These are phyloP conservation scores for Lindbergichthys nudifrons DNA, from an alignment of 2,797 vertebrate species.

Conservation along the genomic window DNA sequence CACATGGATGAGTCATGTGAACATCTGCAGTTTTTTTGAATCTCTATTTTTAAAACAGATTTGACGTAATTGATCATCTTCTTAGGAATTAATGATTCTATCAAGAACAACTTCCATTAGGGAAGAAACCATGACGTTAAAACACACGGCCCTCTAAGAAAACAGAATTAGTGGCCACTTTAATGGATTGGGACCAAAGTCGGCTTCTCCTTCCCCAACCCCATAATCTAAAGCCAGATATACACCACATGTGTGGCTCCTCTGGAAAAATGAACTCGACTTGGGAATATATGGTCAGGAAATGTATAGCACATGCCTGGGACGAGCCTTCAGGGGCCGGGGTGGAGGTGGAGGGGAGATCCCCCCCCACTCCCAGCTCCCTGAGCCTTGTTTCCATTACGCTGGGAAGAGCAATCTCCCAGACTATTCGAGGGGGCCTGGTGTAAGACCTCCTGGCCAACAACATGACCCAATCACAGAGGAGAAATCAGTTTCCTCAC, in stretches of 20 bases:
- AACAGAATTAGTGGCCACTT: slow-evolving; percentile 77
- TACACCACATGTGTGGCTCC: slow-evolving; percentile 83
- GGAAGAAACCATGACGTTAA: slow-evolving; percentile 54
- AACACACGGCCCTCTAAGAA: slow-evolving; percentile 55
- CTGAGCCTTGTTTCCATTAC: slow-evolving; percentile 84
- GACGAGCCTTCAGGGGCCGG: slow-evolving; percentile 75
- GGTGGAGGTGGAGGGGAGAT: slow-evolving; percentile 64
- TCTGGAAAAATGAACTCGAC: slow-evolving; percentile 84
- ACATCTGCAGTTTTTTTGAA: slow-evolving; percentile 7
- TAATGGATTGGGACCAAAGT: slow-evolving; percentile 73
- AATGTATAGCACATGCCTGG: slow-evolving; percentile 87
- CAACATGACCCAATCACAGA: slow-evolving; percentile 70
- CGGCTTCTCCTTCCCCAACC: slow-evolving; percentile 67
- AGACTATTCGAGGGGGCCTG: slow-evolving; percentile 73
- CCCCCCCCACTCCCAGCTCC: slow-evolving; percentile 70
- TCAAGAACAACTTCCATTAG: slow-evolving; percentile 20
- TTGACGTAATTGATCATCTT: slow-evolving; percentile 23
- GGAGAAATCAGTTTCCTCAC: slow-evolving; percentile 74
- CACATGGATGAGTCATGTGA: slow-evolving; percentile 4
- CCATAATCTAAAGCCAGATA: slow-evolving; percentile 81
- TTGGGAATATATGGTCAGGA: slow-evolving; percentile 87
- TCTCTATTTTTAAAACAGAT: slow-evolving; percentile 37
- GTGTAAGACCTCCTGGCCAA: slow-evolving; percentile 77
- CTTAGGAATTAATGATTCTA: slow-evolving; percentile 38
- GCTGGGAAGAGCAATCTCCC: slow-evolving; percentile 81